phyloP scores from a whole-genome alignment of 2,888 invertebrate genomes.

The Microchrysa polita region DNA sequence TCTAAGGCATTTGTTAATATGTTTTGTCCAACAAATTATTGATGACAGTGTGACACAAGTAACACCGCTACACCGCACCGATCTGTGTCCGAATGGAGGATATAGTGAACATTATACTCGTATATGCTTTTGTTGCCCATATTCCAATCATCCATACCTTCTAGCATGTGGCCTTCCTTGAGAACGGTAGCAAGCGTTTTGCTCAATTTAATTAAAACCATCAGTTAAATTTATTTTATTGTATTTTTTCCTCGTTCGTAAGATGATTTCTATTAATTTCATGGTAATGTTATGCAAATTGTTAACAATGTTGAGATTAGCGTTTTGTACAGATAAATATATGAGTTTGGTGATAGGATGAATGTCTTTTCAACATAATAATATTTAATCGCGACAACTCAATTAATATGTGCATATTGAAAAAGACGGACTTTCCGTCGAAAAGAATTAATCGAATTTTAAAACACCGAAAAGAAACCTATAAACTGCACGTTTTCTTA shows the following conservation, averaged over 20 bases:
- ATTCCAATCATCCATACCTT: no score
- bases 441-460: background rate
- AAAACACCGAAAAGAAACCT: background rate
- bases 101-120: no score
- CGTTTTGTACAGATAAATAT: background rate
- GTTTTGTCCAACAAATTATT: slow-evolving; percentile 27
- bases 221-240: background rate
- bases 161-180: slow-evolving; percentile 1
- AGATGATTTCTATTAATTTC: slow-evolving; percentile 23
- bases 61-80: no score
- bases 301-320: slow-evolving; percentile 2
- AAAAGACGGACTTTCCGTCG: background rate
- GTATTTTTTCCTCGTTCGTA: background rate
- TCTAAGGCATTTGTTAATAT: slow-evolving; percentile 29
- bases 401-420: slow-evolving; percentile 15
- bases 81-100: no score
- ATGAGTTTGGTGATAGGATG: slow-evolving; percentile 1
- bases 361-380: background rate
- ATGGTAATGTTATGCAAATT: slow-evolving; percentile 31
- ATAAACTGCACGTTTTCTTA: background rate
- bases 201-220: slow-evolving; percentile 23
- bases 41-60: no score
- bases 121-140: no score
- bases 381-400: background rate
- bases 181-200: slow-evolving; percentile 15